Base-by-base conservation (phyloP, 1,140 invertebrate species). In the Neodiprion fabricii region DNA sequence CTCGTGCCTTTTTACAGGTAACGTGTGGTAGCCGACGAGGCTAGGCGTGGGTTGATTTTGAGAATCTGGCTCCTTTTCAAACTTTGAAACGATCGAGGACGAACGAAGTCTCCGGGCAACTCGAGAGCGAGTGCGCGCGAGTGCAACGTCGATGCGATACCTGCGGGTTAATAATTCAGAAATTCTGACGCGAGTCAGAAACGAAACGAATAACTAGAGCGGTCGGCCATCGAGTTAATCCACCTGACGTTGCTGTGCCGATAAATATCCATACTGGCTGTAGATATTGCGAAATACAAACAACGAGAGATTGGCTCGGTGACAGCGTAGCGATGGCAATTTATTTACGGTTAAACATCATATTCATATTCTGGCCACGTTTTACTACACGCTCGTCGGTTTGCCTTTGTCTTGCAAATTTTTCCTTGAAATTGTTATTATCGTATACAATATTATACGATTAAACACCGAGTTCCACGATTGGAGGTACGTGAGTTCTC, bases 21-120 rank as follows among this genome's bases (percentile, higher is more conserved):
- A 40, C 28, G 1, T 40, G 28, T 40, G 1, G 28, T 40, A 40
- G 28, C 1, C 28, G 28, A 40, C 28, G 1, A 40, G 1, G 5
- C 28, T 40, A 3, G 28, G 5, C 28, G 28, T 40, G 28, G 28
- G 28, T 40, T 40, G 28, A 40, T 40, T 40, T 40, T 40, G 28
- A 71, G 72, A 77, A 78, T 79, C 77, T 78, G 75, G 77, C 75
- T 78, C 78, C 74, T 80, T 81, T 80, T 80, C 78, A 77, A 78
- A 77, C 78, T 75, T 73, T 72, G 78, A 40, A 40, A 40, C 5
- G 28, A 40, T 78, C 75, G 65, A 66, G 78, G 80, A 79, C 76
- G 80, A 79, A 81, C 80, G 78, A 79, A 76, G 72, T 76, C 75
- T 76, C 79, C 80, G 80, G 79, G 78, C 72, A 75, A 79, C 79